Evolutionary conservation across 2,888 invertebrate species (phyloP).

Genomic region (Cerastis rubricosa): DNA sequence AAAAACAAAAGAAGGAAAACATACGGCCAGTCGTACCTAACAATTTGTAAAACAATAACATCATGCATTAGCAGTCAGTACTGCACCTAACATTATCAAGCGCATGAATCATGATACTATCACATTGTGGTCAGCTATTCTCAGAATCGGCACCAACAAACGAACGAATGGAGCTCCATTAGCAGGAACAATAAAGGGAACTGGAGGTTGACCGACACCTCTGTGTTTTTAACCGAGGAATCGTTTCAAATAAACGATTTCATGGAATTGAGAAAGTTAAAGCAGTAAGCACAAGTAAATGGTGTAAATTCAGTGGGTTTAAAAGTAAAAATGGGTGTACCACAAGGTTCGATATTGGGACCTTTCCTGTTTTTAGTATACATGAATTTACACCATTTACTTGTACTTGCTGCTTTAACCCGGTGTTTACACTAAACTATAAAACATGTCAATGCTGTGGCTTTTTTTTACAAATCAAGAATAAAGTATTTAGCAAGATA

Average conservation of each 20-base stretch:
- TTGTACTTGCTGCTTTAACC: too few species aligned
- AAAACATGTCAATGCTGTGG: too few species aligned
- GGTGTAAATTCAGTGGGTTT: too few species aligned
- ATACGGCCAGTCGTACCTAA: not conserved
- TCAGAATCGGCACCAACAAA: slow-evolving; percentile 49
- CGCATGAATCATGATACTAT: slow-evolving; percentile 61
- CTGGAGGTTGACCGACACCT: slow-evolving; percentile 37
- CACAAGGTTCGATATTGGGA: too few species aligned
- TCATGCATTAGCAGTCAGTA: slow-evolving; percentile 39
- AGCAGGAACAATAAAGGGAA: slow-evolving; percentile 50
- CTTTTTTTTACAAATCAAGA: too few species aligned
- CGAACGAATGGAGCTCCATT: slow-evolving; percentile 36
- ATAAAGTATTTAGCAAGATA: too few species aligned
- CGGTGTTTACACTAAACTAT: too few species aligned
- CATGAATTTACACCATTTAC: too few species aligned
- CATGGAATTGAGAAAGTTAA: not conserved
- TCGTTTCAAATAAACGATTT: slow-evolving; percentile 25
- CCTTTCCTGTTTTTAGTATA: too few species aligned
- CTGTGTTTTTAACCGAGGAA: slow-evolving; percentile 28
- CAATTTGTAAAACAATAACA: slow-evolving; percentile 41
- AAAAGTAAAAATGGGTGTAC: too few species aligned
- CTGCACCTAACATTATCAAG: slow-evolving; percentile 45
- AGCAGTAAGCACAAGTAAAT: too few species aligned
- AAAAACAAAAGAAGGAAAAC: not conserved
- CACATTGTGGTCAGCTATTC: slow-evolving; percentile 43